These are phyloP conservation scores for Listrodromus nycthemerus DNA, from an alignment of 2,888 invertebrate genomes.

Conservation along the genomic window DNA sequence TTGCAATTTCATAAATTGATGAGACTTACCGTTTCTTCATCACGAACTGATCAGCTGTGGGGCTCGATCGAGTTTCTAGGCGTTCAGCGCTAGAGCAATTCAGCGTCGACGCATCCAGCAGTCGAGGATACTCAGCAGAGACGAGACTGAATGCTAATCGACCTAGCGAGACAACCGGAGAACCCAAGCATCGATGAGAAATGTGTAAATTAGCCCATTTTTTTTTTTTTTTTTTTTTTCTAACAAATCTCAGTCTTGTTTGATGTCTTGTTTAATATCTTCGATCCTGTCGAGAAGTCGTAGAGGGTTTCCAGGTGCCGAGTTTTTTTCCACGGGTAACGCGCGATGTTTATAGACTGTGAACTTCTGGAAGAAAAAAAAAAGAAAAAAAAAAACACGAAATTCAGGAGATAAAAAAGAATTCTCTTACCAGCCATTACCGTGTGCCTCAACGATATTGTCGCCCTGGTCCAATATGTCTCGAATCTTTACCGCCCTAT, in stretches of 20 bases:
- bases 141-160: too few species aligned
- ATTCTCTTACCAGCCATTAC: constrained; percentile 17
- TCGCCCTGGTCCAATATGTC: constrained; percentile 3
- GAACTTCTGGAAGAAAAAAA: background rate
- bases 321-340: background rate
- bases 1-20: too few species aligned
- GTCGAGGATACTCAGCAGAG: too few species aligned
- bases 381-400: background rate
- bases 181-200: background rate
- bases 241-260: background rate
- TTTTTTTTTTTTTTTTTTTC: background rate
- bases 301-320: too few species aligned
- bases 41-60: too few species aligned
- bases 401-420: background rate
- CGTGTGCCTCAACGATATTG: constrained; percentile 15
- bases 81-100: too few species aligned
- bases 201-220: background rate
- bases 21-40: too few species aligned
- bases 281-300: too few species aligned
- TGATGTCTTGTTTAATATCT: background rate
- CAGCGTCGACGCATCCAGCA: background rate
- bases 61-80: too few species aligned
- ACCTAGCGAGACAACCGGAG: background rate
- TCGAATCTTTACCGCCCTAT: constrained; percentile 31
- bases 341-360: background rate